Evolutionary conservation across 2,113 vertebrate species (phyloP).

Genomic region (Oryzias javanicus): DNA sequence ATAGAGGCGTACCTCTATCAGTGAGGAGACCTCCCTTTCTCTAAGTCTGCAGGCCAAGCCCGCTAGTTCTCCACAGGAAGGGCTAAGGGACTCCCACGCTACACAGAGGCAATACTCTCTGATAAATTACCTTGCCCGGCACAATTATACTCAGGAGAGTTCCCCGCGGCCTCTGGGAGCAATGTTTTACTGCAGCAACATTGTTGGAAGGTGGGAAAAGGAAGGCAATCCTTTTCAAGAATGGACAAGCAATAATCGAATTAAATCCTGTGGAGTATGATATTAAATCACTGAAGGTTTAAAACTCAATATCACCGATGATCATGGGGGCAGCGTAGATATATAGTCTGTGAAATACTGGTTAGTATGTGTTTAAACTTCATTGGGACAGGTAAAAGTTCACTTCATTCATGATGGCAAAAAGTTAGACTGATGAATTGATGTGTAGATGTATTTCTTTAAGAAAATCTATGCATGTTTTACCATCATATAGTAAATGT

Average conservation of each 20-base stretch:
- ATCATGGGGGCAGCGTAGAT: slow-evolving; percentile 7
- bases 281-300: slow-evolving; percentile 25
- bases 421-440: background rate
- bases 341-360: background rate
- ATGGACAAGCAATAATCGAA: slow-evolving; percentile 36
- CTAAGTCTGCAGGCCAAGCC: slow-evolving; percentile 45
- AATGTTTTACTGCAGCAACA: slow-evolving; percentile 49
- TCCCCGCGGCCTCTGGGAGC: slow-evolving; percentile 53
- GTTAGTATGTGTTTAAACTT: slow-evolving; percentile 1
- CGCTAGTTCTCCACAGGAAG: slow-evolving; percentile 57
- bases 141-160: slow-evolving; percentile 63
- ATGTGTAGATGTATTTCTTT: too few relatives aligned
- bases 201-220: slow-evolving; percentile 41
- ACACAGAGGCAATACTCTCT: slow-evolving; percentile 72
- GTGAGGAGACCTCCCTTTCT: slow-evolving; percentile 61
- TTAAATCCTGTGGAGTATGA: slow-evolving; percentile 24
- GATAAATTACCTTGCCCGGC: slow-evolving; percentile 73
- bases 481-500: too few relatives aligned
- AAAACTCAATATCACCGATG: background rate
- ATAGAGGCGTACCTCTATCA: slow-evolving; percentile 59
- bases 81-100: slow-evolving; percentile 58
- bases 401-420: slow-evolving; percentile 3
- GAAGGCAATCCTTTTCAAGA: slow-evolving; percentile 46
- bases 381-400: background rate
- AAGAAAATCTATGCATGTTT: too few relatives aligned